Conservation (phyloP, 2,113 vertebrate species). For the Phalacrocorax pelagicus region DNA sequence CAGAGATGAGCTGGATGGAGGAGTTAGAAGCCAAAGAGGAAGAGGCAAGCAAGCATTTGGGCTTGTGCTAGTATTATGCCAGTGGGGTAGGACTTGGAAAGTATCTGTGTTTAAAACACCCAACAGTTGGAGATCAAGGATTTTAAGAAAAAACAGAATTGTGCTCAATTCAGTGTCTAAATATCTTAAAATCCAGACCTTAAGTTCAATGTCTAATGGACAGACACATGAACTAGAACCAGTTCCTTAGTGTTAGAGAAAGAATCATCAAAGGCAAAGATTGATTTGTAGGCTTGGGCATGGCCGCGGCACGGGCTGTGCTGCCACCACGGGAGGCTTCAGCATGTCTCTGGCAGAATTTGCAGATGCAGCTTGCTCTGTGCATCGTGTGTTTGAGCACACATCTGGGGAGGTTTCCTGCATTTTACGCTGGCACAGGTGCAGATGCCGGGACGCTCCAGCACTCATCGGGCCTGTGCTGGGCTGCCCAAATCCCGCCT, state of each 20-base stretch:
- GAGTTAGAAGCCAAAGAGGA: background rate
- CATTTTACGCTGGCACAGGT: background rate
- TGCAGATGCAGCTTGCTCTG: background rate
- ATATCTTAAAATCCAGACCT: background rate
- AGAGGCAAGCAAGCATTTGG: background rate
- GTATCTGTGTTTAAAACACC: rapidly evolving
- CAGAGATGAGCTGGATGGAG: background rate
- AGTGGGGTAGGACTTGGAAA: background rate
- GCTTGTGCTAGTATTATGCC: background rate
- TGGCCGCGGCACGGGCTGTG: background rate
- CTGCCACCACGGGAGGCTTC: rapidly evolving
- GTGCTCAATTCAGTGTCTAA: background rate
- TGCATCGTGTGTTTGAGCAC: rapidly evolving
- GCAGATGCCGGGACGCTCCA: background rate
- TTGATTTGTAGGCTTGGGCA: background rate
- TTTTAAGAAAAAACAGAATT: background rate
- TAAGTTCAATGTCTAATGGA: background rate
- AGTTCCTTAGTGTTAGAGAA: background rate
- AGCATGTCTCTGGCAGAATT: background rate
- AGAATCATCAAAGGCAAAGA: background rate
- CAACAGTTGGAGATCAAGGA: rapidly evolving
- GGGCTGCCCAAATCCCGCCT: background rate
- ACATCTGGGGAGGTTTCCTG: background rate
- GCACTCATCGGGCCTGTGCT: rapidly evolving
- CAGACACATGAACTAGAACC: background rate